phyloP scores from a whole-genome alignment of 2,888 invertebrate genomes.

The Eupsilia transversa region DNA sequence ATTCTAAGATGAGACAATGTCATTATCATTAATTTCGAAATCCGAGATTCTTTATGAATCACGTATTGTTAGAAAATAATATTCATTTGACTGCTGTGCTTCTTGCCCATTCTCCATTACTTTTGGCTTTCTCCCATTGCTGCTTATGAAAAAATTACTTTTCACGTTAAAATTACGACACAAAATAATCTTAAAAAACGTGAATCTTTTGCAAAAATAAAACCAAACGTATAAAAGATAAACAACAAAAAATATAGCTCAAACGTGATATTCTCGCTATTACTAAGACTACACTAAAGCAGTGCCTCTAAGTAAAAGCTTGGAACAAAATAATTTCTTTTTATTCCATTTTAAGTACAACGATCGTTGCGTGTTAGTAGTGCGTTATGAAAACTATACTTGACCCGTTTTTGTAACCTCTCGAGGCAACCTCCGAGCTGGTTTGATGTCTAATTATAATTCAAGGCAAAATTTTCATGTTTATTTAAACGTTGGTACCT shows the following conservation, averaged over 20 bases:
- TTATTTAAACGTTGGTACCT: constrained; percentile 69
- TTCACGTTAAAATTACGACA: neutral
- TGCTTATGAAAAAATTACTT: neutral
- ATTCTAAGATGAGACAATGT: neutral
- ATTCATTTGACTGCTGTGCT: neutral
- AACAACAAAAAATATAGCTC: constrained; percentile 41
- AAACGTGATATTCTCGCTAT: constrained; percentile 31
- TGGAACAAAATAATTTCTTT: constrained; percentile 52
- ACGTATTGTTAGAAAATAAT: constrained; percentile 1
- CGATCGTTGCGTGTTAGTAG: constrained; percentile 73
- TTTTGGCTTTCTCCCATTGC: neutral
- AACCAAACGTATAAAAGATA: constrained; percentile 7
- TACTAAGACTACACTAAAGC: constrained; percentile 12
- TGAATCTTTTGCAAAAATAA: neutral
- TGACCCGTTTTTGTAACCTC: constrained; percentile 80
- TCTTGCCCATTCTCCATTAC: neutral
- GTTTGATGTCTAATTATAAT: constrained; percentile 76
- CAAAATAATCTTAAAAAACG: constrained; percentile 1
- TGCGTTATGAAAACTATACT: constrained; percentile 80
- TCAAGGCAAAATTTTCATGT: constrained; percentile 70
- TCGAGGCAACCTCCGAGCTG: constrained; percentile 68
- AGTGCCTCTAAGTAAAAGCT: constrained; percentile 27
- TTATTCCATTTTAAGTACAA: constrained; percentile 54
- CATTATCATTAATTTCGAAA: constrained; percentile 1
- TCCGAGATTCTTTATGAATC: neutral